Evolutionary conservation across 1,140 invertebrate species (phyloP).

Genomic region (Danaus melanippus): DNA sequence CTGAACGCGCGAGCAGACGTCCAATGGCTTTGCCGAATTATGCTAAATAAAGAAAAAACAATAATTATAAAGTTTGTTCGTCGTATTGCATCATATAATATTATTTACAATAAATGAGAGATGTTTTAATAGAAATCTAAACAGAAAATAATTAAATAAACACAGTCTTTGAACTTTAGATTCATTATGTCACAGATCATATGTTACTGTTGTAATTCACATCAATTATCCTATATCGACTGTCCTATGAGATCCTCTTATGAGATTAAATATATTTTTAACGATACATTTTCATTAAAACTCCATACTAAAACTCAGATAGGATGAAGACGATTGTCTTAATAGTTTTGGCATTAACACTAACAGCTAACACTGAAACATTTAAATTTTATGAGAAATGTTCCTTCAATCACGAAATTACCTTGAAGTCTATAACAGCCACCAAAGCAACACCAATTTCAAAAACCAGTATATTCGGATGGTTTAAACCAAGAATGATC

Average conservation of each 20-base stretch:
- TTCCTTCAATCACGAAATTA: too few species aligned
- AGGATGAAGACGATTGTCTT: conserved; percentile 20
- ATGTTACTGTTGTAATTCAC: too few species aligned
- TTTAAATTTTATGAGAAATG: background rate
- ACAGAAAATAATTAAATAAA: too few species aligned
- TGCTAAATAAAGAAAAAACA: conserved; percentile 5
- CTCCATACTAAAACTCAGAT: conserved; percentile 28
- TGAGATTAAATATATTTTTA: conserved; percentile 24
- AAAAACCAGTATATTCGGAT: too few species aligned
- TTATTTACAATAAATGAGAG: conserved; percentile 6
- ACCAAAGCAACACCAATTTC: too few species aligned
- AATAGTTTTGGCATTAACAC: conserved; percentile 49
- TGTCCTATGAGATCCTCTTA: conserved; percentile 61
- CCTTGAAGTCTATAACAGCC: too few species aligned
- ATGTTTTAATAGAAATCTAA: too few species aligned
- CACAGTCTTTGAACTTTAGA: too few species aligned
- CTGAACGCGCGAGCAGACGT: conserved; percentile 24
- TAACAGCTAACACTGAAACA: conserved; percentile 14
- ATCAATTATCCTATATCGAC: conserved; percentile 38
- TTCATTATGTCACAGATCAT: too few species aligned
- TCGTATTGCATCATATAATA: conserved; percentile 23
- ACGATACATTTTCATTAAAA: conserved; percentile 27
- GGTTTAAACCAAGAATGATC: too few species aligned
- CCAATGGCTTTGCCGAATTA: conserved; percentile 35
- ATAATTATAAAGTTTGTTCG: conserved; percentile 15